phyloP scores from a whole-genome alignment of 2,113 vertebrate species.

The Ameiurus melas region DNA sequence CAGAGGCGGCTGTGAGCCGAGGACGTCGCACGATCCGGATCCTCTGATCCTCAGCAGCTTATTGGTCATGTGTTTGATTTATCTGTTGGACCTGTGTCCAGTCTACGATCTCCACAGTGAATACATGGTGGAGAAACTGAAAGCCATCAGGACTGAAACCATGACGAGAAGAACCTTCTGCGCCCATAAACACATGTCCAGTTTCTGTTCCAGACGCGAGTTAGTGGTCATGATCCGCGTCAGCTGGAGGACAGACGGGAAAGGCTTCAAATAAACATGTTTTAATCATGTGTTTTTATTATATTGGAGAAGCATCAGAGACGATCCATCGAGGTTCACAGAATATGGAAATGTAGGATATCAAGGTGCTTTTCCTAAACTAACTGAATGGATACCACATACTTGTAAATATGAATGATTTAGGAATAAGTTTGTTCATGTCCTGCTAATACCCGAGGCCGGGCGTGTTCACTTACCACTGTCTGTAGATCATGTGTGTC shows the following conservation, averaged over 20 bases:
- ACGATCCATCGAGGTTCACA: too few species aligned
- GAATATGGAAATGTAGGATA: too few species aligned
- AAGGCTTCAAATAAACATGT: neutral
- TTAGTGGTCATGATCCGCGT: slow-evolving; percentile 78
- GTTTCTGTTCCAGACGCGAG: slow-evolving; percentile 83
- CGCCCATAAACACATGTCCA: slow-evolving; percentile 85
- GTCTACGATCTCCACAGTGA: slow-evolving; percentile 53
- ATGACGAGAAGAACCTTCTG: slow-evolving; percentile 84
- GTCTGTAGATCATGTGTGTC: slow-evolving; percentile 80
- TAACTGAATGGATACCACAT: neutral
- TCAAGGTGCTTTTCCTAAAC: neutral
- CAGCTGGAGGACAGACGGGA: slow-evolving; percentile 73
- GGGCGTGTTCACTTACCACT: slow-evolving; percentile 68
- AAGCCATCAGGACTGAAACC: slow-evolving; percentile 76
- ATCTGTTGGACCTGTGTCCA: neutral
- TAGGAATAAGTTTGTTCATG: neutral
- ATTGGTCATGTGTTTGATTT: neutral
- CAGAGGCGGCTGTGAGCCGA: neutral
- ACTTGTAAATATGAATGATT: too few species aligned
- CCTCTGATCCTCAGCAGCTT: slow-evolving; percentile 24
- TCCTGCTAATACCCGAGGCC: neutral
- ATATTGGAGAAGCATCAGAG: too few species aligned
- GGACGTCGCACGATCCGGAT: neutral
- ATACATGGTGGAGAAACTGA: slow-evolving; percentile 78
- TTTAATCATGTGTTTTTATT: neutral